Percentiles rank a stretch among this genome's conserved stretches.
Conservation (phyloP, 2,888 invertebrate species). For the Blera fallax region DNA sequence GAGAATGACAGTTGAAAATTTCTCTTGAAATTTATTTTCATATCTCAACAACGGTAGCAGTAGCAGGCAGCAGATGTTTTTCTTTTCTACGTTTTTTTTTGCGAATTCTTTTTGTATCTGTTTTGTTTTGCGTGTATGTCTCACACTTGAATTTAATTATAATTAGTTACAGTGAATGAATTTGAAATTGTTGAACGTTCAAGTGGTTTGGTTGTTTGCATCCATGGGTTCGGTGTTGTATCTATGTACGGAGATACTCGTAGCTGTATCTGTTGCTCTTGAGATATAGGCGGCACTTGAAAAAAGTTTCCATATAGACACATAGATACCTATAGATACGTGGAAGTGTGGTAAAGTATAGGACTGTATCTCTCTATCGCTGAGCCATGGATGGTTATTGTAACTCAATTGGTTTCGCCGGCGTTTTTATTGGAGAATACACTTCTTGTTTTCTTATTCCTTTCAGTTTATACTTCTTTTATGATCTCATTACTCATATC, state of each 20-base stretch:
- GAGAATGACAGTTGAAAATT: background rate
- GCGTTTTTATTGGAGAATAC: background rate
- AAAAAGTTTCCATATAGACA: background rate
- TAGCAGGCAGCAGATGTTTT: background rate
- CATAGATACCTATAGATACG: background rate
- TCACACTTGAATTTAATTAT: background rate
- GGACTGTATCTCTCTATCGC: background rate
- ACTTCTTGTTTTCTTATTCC: background rate
- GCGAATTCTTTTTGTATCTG: background rate
- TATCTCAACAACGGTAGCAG: background rate
- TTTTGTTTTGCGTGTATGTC: background rate
- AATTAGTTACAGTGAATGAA: constrained; percentile 11
- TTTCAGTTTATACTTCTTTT: background rate
- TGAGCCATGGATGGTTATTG: background rate
- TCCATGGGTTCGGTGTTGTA: background rate
- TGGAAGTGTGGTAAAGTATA: background rate
- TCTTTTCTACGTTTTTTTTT: too few relatives aligned
- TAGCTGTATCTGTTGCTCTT: background rate
- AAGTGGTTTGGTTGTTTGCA: background rate
- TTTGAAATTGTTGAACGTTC: constrained; percentile 1
- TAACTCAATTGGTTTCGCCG: constrained; percentile 1
- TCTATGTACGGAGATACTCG: background rate
- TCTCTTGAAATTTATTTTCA: background rate
- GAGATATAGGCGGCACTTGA: background rate
- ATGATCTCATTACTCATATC: constrained; percentile 10